Evolutionary conservation across 2,797 vertebrate genomes (phyloP), one percentile per base, ranked within the genome.

Genomic region (Labeo calbasu): DNA sequence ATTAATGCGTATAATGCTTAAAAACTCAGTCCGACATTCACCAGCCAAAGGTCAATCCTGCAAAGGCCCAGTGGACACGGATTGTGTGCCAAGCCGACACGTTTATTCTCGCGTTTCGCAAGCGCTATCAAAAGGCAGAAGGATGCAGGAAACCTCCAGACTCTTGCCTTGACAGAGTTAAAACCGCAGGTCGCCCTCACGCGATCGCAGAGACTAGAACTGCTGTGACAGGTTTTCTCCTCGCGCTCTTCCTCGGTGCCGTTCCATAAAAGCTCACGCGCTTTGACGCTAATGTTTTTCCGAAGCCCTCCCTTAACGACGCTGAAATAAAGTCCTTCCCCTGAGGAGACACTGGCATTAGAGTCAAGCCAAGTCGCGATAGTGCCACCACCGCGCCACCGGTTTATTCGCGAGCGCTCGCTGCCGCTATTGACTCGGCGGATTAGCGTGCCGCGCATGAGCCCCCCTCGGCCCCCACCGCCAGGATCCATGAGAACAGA

Each of bases 401-500:
- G 65, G 86, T 87, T 86, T 85, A 87, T 75, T 85, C 72, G 73
- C 87, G 77, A 79, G 63, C 75, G 72, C 77, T 65, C 83, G 48
- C 78, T 61, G 78, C 81, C 65, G 53, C 80, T 85, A 89, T 89
- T 83, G 90, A 87, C 88, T 79, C 51, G 76, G 40, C 85, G 86
- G 89, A 91, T 90, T 91, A 89, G 83, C 82, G 55, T 63, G 43
- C 61, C 7, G 17, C 23, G 36, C 36, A 53, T 77, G 63, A 86
- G 61, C 86, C 83, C 84, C 75, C 86, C 83, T 79, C 81, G 59
- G 72, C 80, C 78, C 63, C 61, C 81, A 63, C 71, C 81, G 79
- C 84, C 86, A 66, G 87, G 87, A 91, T 89, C 85, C 69, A 69
- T 78, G 71, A 15, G 80, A 91, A 91, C 90, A 91, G 90, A 92